These are phyloP conservation scores for Ophioninae sp. DNA, from an alignment of 2,888 invertebrate genomes.

Conservation along the genomic window DNA sequence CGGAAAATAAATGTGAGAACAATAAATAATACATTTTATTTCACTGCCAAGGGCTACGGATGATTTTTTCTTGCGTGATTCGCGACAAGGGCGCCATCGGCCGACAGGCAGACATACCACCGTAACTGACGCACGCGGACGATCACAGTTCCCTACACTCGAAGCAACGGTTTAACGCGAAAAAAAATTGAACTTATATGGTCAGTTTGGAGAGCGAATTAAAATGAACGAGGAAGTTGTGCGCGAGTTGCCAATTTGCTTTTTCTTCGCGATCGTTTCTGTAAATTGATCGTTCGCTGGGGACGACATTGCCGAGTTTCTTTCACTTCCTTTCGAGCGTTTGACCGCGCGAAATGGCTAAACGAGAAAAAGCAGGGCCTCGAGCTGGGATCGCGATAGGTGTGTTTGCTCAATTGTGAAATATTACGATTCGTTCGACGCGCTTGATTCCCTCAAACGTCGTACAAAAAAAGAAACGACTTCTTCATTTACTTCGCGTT, in stretches of 20 bases:
- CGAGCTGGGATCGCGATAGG: neutral
- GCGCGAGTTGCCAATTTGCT: neutral
- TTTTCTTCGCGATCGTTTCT: neutral
- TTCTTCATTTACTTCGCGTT: neutral
- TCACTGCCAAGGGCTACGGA: too few relatives aligned
- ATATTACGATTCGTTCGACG: neutral
- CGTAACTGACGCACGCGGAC: too few relatives aligned
- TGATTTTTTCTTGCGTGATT: too few relatives aligned
- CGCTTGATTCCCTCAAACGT: neutral
- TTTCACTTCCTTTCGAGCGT: constrained; percentile 4
- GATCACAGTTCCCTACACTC: too few relatives aligned
- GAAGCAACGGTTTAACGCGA: too few relatives aligned
- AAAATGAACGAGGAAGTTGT: neutral
- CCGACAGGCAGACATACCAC: too few relatives aligned
- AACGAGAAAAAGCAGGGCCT: constrained; percentile 3
- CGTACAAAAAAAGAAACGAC: neutral
- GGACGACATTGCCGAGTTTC: neutral
- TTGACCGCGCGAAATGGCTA: neutral
- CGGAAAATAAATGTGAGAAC: too few relatives aligned
- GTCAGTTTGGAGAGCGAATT: neutral
- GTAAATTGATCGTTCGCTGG: neutral
- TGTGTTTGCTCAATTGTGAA: constrained; percentile 2
- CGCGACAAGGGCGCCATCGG: too few relatives aligned
- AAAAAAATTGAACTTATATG: neutral
- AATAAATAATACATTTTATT: too few relatives aligned